Evolutionary conservation across 2,888 invertebrate species (phyloP), one percentile per base, ranked within the genome.

Genomic region (Tenthredo scrophulariae): DNA sequence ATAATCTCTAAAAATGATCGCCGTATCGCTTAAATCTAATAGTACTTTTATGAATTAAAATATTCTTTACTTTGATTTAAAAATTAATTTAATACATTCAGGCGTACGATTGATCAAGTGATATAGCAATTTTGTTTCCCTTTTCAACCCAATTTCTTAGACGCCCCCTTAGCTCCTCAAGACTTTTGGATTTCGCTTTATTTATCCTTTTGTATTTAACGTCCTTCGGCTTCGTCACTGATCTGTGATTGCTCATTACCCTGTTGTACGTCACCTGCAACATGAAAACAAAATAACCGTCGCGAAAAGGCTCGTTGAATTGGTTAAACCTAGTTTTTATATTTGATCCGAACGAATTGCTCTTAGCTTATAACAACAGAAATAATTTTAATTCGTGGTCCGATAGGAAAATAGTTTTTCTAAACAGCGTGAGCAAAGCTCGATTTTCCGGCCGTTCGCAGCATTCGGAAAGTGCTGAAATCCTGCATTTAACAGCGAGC

Each of bases 151-250:
- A 97, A 92, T 97, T 97, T 94, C 97, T 97, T 91, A 97, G 94
- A 87, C 97, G 95, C 0, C 97, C 98, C 3, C 97, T 94, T 85
- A 98, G 92, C 91, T 98, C 98, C 90, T 98, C 98, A 88, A 98
- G 94, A 90, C 97, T 97, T 94, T 97, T 97, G 86, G 97, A 97
- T 92, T 98, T 98, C 6, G 97, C 97, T 92, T 98, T 97, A 92
- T 97, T 98, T 93, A 97, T 98, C 91, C 97, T 95, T 93, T 97
- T 97, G 94, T 97, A 98, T 93, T 98, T 98, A 50, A 98, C 97
- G 92, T 98, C 98, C 94, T 97, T 97, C 87, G 97, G 97, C 92
- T 98, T 98, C 6, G 97, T 97, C 82, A 98, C 98, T 83, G 97
- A 97, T 87, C 97, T 95, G 93, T 98, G 98, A 93, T 97, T 98